Conservation (phyloP, 2,888 invertebrate genomes). For the Protonemura montana region DNA sequence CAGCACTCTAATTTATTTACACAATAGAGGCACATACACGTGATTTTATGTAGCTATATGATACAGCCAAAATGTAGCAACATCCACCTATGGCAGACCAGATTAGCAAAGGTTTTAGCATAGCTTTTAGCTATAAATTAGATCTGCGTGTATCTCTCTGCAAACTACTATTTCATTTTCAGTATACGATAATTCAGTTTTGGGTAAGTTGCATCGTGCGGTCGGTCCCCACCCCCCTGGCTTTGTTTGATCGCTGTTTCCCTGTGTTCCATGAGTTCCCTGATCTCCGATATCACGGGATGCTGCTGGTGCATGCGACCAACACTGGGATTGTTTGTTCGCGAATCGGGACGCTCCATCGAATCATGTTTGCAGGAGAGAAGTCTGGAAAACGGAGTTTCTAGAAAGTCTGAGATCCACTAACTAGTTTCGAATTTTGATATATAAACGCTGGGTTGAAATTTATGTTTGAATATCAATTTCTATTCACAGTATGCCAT, state of each 20-base stretch:
- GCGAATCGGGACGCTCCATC: background rate
- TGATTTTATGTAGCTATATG: background rate
- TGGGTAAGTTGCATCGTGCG: background rate
- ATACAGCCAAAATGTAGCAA: too few species aligned
- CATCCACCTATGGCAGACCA: too few species aligned
- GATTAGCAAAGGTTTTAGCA: background rate
- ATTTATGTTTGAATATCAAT: background rate
- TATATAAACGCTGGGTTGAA: background rate
- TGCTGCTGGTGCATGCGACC: background rate
- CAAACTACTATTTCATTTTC: slow-evolving; percentile 1
- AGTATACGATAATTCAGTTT: background rate
- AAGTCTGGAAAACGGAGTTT: too few species aligned
- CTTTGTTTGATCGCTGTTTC: background rate
- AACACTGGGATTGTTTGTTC: background rate
- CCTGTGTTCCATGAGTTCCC: background rate
- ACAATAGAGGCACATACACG: background rate
- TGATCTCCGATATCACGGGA: background rate
- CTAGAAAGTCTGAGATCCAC: background rate
- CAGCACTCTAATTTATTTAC: background rate
- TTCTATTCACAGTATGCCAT: background rate
- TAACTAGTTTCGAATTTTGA: background rate
- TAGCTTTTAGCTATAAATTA: background rate
- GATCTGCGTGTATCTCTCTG: background rate
- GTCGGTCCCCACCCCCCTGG: background rate
- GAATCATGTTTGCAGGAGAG: too few species aligned